phyloP scores from a whole-genome alignment of 2,113 vertebrate genomes.

The Stegostoma tigrinum region DNA sequence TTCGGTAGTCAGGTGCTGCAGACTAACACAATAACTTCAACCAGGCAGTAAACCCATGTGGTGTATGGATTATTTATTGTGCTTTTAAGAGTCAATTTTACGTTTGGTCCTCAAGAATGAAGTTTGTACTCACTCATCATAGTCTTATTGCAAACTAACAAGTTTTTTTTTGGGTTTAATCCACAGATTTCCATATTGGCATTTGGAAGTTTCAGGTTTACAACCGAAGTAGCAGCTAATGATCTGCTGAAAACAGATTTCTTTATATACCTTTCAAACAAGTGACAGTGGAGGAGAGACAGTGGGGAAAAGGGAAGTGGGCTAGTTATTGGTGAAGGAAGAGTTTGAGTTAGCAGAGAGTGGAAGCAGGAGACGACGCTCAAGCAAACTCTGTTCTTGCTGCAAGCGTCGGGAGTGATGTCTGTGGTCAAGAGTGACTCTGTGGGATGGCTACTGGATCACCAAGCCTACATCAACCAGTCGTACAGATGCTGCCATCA shows the following conservation, averaged over 20 bases:
- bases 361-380: background rate
- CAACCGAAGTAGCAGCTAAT: background rate
- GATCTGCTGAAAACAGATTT: background rate
- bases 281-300: background rate
- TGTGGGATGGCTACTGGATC: constrained; percentile 18
- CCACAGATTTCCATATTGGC: background rate
- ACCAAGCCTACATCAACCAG: background rate
- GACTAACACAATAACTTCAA: background rate
- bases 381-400: background rate
- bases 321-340: background rate
- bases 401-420: background rate
- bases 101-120: background rate
- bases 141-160: background rate
- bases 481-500: background rate
- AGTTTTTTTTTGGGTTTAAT: constrained; percentile 18
- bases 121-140: background rate
- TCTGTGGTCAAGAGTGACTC: background rate
- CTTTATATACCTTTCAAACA: background rate
- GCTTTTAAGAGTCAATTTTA: background rate
- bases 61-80: background rate
- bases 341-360: background rate
- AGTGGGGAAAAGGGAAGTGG: background rate
- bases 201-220: background rate
- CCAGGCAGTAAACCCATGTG: background rate
- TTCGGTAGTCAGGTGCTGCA: background rate